Evolutionary conservation across 2,113 vertebrate species (phyloP), one percentile per base, ranked within the genome.

Genomic region (Heteronetta atricapilla): DNA sequence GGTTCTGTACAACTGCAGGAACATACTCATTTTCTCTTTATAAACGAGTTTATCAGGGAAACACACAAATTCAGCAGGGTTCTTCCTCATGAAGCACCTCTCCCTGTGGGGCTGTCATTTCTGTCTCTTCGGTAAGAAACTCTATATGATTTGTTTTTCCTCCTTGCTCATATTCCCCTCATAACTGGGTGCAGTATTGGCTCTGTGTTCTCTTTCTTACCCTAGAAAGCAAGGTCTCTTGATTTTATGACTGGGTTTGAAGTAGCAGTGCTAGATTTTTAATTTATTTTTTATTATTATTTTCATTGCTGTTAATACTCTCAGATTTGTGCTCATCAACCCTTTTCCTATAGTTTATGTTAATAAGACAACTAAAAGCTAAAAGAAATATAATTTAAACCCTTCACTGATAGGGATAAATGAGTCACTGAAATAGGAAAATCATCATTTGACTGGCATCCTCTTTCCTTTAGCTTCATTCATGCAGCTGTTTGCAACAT

Each of bases 71-170:
- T 62, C 72, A 81, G 46, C 2, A 0, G 50, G 53, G n/a, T 10
- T 77, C 34, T 76, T 40, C 16, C 55, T 74, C 52, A 88, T 3
- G 4, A 90, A 75, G 33, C n/a, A 36, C 5, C 31, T 63, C 15
- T 17, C 15, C 28, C 46, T 67, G 31, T 1, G 3, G 56, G 31
- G 5, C 16, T 1, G 0, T 29, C 19, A 13, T 46, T 58, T 46
- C n/a, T 55, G 21, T 33, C 20, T 63, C 40, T 56, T 66, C 42
- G 50, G 34, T 31, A 82, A 76, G 42, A 38, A 58, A 33, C 9
- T 40, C 21, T 55, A 44, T 6, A 46, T 6, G 16, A 8, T 55
- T 26, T 25, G 36, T 4, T 8, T 22, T 80, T 44, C 29, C 16
- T 10, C 10, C 7, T 6, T 16, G 28, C 6, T 15, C 34, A 12